Percentiles rank a stretch among this genome's conserved stretches.
These are phyloP conservation scores for Xerus inauris DNA, from an alignment of 2,113 vertebrate species.

Conservation along the genomic window DNA sequence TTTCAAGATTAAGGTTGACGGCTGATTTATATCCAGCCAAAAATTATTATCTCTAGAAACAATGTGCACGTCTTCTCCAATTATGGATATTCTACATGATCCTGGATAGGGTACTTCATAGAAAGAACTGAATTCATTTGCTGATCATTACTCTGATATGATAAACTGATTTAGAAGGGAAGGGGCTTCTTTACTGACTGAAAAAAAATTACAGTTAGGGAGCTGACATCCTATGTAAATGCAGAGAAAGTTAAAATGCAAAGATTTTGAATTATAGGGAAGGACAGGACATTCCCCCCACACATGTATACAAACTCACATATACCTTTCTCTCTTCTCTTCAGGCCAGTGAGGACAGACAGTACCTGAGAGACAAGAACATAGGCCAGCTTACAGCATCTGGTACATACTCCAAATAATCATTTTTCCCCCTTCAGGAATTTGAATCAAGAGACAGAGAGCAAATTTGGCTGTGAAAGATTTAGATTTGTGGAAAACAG, in stretches of 20 bases:
- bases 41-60: conserved; percentile 74
- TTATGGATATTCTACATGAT: conserved; percentile 64
- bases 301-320: background rate
- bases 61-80: conserved; percentile 56
- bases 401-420: background rate
- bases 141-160: conserved; percentile 62
- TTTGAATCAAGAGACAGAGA: background rate
- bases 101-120: conserved; percentile 29
- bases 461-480: background rate
- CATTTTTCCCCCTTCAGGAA: background rate
- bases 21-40: conserved; percentile 74
- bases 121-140: conserved; percentile 54
- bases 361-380: background rate
- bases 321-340: background rate
- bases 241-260: background rate
- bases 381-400: background rate
- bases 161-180: conserved; percentile 28
- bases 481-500: background rate
- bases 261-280: background rate
- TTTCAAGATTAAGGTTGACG: conserved; percentile 36
- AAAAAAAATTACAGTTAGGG: background rate
- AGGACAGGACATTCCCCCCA: background rate
- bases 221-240: background rate
- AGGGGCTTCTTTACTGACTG: background rate
- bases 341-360: background rate